These are phyloP conservation scores for Ochotona curzoniae DNA, from an alignment of 2,113 vertebrate genomes.

Conservation along the genomic window DNA sequence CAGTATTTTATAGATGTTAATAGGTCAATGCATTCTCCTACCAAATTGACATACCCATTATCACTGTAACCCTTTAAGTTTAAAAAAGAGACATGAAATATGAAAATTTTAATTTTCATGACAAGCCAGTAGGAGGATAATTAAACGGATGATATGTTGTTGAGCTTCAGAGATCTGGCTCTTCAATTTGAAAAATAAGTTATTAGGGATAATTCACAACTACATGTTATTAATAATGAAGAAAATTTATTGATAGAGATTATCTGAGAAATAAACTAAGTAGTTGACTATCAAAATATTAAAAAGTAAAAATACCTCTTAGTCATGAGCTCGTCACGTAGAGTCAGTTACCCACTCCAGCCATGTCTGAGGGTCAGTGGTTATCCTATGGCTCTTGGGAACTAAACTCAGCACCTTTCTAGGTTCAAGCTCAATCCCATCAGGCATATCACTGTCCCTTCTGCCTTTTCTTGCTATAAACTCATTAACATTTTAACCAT, in stretches of 20 bases:
- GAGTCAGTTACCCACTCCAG: neutral
- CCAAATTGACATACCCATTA: neutral
- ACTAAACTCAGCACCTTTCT: fast-evolving
- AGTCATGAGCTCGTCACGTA: neutral
- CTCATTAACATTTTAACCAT: neutral
- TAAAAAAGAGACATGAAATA: neutral
- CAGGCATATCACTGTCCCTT: fast-evolving
- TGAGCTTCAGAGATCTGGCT: neutral
- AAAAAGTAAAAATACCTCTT: neutral
- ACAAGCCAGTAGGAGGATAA: neutral
- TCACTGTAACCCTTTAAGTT: neutral
- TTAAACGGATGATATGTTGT: neutral
- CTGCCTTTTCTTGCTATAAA: neutral
- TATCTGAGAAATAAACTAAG: neutral
- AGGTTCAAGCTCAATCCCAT: neutral
- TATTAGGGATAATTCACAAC: neutral
- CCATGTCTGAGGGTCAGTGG: neutral
- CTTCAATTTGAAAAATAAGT: neutral
- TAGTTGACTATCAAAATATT: neutral
- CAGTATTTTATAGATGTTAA: neutral
- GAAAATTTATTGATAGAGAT: neutral
- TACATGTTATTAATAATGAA: neutral
- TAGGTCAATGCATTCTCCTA: neutral
- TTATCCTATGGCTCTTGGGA: neutral
- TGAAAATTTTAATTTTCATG: neutral